Base-by-base conservation (phyloP, 2,113 vertebrate species). In the Poeciliopsis prolifica region DNA sequence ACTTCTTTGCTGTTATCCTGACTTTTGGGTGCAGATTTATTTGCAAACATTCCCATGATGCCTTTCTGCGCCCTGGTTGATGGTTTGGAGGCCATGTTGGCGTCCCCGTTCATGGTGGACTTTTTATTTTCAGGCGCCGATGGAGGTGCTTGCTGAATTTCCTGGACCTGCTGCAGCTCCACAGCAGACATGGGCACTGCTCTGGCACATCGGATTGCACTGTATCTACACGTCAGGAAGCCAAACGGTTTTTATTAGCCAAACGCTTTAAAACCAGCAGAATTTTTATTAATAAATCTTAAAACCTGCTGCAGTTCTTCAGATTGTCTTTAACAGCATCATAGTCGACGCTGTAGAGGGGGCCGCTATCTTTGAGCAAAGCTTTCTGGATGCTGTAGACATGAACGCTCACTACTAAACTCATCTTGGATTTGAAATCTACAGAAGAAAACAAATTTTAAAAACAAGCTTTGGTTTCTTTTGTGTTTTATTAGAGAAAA, bases 381-480 rank as follows among this genome's bases (percentile, higher is more conserved):
- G 97, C 97, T 87, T 96, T 97, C 92, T 99, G 98, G 65, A 99
- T 91, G 71, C 98, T 99, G 95, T 99, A 99, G 76, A 99, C 93
- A 0, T 99, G 98, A 65, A 98, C 88, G 0, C 96, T 98, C 5
- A 96, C 93, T 1, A 96, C 66, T 2, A 93, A 74, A 44, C 93
- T 92, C 83, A 99, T 95, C 85, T 95, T 97, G 8, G 96, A 93
- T 89, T 98, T 99, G 72, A 93, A 84, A 70, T 96, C 97, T 99
- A 92, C 31, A 81, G 86, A 90, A 65, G 2, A 77, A 51, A 35
- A n/a, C 5, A 40, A 61, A 28, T 19, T 29, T 24, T n/a, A 24
- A 58, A 7, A 7, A 5, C 5, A 58, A 6, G 17, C 7, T 48
- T 48, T 19, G 17, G 44, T 48, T 48, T 48, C 15, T 48, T 48